Base-by-base conservation (phyloP, 2,797 vertebrate species). In the Halcyon badia region DNA sequence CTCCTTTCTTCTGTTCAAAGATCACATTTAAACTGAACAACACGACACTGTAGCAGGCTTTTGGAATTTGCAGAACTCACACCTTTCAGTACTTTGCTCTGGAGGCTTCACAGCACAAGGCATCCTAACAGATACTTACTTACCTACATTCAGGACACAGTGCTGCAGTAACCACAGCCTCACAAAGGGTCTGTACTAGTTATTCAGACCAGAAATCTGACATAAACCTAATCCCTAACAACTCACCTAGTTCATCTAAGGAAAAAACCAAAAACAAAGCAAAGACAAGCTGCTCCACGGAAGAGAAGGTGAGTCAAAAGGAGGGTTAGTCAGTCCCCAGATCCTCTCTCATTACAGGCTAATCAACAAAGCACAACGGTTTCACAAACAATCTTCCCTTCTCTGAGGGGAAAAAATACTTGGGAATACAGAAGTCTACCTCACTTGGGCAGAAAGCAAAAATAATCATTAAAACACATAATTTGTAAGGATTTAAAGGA, bases 81-180 rank as follows among this genome's bases (percentile, higher is more conserved):
- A 49, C 5, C 0, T 31, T 88, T 71, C 25, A n/a, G 22, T 57
- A 30, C 70, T 70, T 66, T 80, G 58, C 46, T 58, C n/a, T 15
- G 8, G 26, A 83, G 30, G 0, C 35, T 54, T 35, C 73, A 56
- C 41, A 75, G 30, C 3, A 1, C 13, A 20, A 65, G 35, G 52
- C 57, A 61, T 31, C 35, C 3, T 13, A 57, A 30, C 12, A 83
- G 75, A 18, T 21, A 31, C 11, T 48, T 21, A 31, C 11, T 48
- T 10, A 15, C 15, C 46, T 61, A 25, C 10, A 31, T n/a, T 56
- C 16, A 2, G 39, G 22, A 30, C 0, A 0, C 37, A 17, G 33
- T 46, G 35, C 60, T 78, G 30, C 41, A 46, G 39, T 9, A 83
- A 54, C 11, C 58, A 10, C 7, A 18, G 8, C 22, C 11, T 51